Evolutionary conservation across 2,113 vertebrate species (phyloP).

Genomic region (Dendrocopos noguchii): DNA sequence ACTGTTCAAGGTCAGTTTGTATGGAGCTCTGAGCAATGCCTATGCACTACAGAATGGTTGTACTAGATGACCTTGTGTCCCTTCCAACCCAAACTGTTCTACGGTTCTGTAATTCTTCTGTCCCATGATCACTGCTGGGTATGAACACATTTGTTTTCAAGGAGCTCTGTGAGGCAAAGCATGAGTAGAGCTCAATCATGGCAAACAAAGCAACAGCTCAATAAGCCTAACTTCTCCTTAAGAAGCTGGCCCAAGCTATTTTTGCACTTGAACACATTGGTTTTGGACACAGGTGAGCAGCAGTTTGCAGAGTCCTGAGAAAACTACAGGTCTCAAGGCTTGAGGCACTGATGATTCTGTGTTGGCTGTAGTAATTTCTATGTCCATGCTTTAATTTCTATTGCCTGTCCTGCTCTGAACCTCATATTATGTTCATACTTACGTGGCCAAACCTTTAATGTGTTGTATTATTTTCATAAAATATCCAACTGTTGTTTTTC

Average conservation of each 20-base stretch:
- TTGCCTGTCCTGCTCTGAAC: background rate
- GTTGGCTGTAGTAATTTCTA: background rate
- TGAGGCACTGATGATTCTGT: background rate
- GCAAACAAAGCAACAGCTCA: background rate
- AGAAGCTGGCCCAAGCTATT: background rate
- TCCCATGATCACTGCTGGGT: background rate
- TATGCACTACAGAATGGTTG: too few species aligned
- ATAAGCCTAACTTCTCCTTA: background rate
- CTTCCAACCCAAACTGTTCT: too few species aligned
- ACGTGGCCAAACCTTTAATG: background rate
- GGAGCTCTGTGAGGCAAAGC: background rate
- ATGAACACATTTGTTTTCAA: background rate
- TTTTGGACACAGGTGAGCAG: background rate
- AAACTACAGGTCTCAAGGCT: background rate
- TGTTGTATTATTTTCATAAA: background rate
- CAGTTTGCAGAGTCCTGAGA: background rate
- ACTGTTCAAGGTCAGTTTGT: too few species aligned
- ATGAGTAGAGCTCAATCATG: background rate
- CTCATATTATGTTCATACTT: background rate
- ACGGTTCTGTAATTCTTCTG: background rate
- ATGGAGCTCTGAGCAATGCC: too few species aligned
- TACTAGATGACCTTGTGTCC: too few species aligned
- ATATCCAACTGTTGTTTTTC: background rate
- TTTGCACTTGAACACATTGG: rapidly evolving
- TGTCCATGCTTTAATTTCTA: background rate